Base-by-base conservation (phyloP, 2,888 invertebrate genomes). In the Drosophila anomelani region DNA sequence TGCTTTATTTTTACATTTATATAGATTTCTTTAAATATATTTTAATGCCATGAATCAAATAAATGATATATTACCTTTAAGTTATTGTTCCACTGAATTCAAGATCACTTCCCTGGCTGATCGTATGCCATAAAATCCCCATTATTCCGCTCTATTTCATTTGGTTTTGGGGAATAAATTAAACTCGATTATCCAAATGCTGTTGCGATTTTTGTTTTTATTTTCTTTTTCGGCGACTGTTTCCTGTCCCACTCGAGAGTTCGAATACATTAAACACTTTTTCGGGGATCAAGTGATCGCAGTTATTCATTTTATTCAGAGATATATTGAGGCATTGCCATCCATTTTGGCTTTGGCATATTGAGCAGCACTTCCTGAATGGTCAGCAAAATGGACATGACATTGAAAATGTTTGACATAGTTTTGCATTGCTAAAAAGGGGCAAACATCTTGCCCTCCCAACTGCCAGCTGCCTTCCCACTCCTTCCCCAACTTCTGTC, bases 351-450 rank as follows among this genome's bases (percentile, higher is more conserved):
- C 51, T 39, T 43, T 67, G 53, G 69, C 57, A 69, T 69, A 69
- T 59, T 55, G 47, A 70, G 26, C 55, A 70, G 43, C 44, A 70
- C 70, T 73, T 73, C 72, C 72, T 73, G 72, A 58, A 73, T 74
- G 39, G 29, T 10, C 47, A n/a, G 29, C 9, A 29, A 20, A 39
- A 49, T 43, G 63, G 10, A 57, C 55, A 44, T 85, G 88, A 86
- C 88, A 88, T 88, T 84, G 83, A 88, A 84, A 85, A 84, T 84
- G 83, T 84, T 84, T 84, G 83, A 67, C 60, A 72, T 72, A 82
- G 80, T 78, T 74, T 83, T 85, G 75, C 82, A 88, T 73, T 83
- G 88, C 85, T 64, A 83, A 17, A 12, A 38, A 32, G 36, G 51
- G 66, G 7, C 75, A 74, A 75, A 75, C 63, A 73, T 57, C 46